A percentile compares a stretch with the other conserved stretches of the same genome.
Conservation (phyloP, 2,888 invertebrate species). For the Ennomos quercinarius region DNA sequence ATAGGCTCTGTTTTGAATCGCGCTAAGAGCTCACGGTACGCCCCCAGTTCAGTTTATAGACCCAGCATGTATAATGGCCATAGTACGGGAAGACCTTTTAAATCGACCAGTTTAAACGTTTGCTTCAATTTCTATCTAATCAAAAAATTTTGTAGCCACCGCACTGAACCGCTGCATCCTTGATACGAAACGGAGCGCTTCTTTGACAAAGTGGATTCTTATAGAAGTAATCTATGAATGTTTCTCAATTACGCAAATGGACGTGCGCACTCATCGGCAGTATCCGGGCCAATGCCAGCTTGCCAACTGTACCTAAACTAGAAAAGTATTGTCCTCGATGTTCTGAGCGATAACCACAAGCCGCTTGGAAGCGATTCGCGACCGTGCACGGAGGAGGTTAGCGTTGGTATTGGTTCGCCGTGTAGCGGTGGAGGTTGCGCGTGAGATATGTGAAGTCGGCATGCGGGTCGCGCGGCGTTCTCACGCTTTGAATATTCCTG, state of each 20-base stretch:
- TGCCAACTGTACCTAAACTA: conserved; percentile 77
- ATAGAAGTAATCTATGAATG: conserved; percentile 27
- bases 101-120: no score
- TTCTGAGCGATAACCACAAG: conserved; percentile 79
- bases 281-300: conserved; percentile 84
- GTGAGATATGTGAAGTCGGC: conserved; percentile 85
- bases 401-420: conserved; percentile 56
- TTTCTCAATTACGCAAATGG: conserved; percentile 53
- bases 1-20: no score
- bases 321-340: conserved; percentile 85
- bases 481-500: conserved; percentile 86
- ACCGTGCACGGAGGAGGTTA: conserved; percentile 56
- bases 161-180: no score
- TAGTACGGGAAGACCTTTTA: no score
- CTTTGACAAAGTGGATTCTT: conserved; percentile 31
- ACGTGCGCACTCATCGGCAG: conserved; percentile 79
- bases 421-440: conserved; percentile 73
- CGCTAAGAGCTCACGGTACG: no score
- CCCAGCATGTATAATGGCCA: no score
- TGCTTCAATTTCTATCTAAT: no score
- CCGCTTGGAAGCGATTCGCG: conserved; percentile 50
- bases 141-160: no score
- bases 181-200: conserved; percentile 3
- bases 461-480: conserved; percentile 85
- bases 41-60: no score